Base-by-base conservation (phyloP, 2,113 vertebrate genomes). In the Himantopus leucocephalus region DNA sequence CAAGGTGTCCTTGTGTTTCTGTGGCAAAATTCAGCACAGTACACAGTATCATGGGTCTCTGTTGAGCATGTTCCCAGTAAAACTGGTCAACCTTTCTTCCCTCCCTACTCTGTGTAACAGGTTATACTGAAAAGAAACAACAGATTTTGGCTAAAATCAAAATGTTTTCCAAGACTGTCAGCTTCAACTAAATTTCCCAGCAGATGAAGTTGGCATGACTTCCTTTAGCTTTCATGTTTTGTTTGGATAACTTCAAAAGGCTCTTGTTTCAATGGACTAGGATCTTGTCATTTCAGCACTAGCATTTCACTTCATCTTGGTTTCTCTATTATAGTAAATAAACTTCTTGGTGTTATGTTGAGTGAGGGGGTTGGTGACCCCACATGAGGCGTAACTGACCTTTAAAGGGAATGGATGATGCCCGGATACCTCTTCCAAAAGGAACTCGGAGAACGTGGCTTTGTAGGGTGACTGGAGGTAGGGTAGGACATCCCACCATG, bases 161-260 rank as follows among this genome's bases (percentile, higher is more conserved):
- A 95, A 52, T 12, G 1, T 93, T 92, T 92, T 80, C 68, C 8
- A 20, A 43, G 64, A 43, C 9, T 45, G 79, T 90, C 85, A 71
- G 17, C 52, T 93, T 89, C 76, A 89, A 37, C 41, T 83, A 78
- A 8, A 32, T 55, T 86, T 93, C 43, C 63, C 56, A 35, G 43
- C 34, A 41, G 79, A 39, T 85, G 59, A 86, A 68, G 72, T 35
- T 93, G 88, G 39, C 72, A 26, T 81, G 63, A 59, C 68, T 96
- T 94, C 68, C 89, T 94, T 77, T 39, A 30, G 73, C 79, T 94
- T 86, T 93, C 63, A 29, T 71, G 50, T 90, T 96, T 74, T 74
- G 26, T 88, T 95, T 94, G 80, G 39, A 35, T 48, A 68, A 81
- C 62, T 68, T 92, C 91, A 75, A 77, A 91, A 91, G 70, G 56